Evolutionary conservation across 2,113 vertebrate species (phyloP).

Genomic region (Passer montanus): DNA sequence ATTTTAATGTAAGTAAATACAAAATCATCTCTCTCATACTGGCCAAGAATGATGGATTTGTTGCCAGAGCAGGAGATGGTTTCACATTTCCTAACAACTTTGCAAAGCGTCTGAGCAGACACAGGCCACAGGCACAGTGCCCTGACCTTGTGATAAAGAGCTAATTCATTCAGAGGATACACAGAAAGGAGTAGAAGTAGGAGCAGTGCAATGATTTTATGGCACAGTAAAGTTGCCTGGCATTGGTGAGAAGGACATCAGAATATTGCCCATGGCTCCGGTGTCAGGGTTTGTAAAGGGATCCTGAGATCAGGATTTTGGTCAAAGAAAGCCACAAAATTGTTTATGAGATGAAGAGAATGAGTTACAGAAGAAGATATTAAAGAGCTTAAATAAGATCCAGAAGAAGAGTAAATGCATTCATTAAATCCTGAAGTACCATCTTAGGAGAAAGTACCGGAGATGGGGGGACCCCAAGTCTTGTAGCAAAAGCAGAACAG

Average conservation of each 20-base stretch:
- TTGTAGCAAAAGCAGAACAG: background rate
- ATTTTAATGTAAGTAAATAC: background rate
- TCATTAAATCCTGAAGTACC: conserved; percentile 13
- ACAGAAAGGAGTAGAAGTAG: background rate
- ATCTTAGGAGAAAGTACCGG: background rate
- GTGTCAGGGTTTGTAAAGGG: background rate
- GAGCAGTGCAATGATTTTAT: background rate
- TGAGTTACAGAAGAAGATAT: background rate
- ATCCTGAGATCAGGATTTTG: background rate
- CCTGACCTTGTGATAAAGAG: conserved; percentile 22
- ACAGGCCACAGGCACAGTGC: background rate
- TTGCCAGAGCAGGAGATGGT: background rate
- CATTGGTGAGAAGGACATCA: background rate
- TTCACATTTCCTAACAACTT: background rate
- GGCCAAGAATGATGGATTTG: background rate
- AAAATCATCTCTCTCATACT: background rate
- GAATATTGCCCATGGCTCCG: background rate
- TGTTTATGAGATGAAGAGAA: conserved; percentile 6
- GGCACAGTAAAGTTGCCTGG: background rate
- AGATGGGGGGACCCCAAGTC: background rate
- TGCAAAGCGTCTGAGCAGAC: background rate
- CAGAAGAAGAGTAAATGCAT: conserved; percentile 30
- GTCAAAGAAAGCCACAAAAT: background rate
- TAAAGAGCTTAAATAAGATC: background rate
- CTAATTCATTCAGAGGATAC: background rate